Base-by-base conservation (phyloP, 2,113 vertebrate genomes). In the Clinocottus analis region DNA sequence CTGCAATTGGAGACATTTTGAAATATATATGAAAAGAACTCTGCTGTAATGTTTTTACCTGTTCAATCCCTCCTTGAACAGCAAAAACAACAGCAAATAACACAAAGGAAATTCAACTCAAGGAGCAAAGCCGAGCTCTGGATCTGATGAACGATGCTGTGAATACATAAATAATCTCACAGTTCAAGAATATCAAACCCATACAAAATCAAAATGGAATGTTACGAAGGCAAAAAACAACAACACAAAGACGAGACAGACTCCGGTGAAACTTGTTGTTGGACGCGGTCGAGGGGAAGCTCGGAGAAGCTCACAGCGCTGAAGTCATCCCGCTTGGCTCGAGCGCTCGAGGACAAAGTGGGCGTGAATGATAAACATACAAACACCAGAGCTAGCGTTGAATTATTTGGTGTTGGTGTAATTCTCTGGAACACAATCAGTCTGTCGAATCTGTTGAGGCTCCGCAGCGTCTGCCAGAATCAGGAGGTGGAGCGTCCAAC, bases 371-470 rank as follows among this genome's bases (percentile, higher is more conserved):
- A 75, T 76, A 64, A 80, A 84, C 79, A 73, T 41, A 88, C 77
- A 81, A 82, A 85, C 78, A 80, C 47, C 72, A 27, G 39, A 31
- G 12, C 29, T 65, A 60, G 68, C 56, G 62, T 11, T 39, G 82
- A 71, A 83, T 77, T 49, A 79, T 87, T 89, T 82, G 87, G 75
- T 68, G 84, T 82, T 83, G 76, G 59, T 77, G 89, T 86, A 83
- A 86, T 86, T 84, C 75, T 83, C 87, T 89, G 88, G 89, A 88
- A 88, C 86, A 77, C 78, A 74, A 85, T 87, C 74, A 58, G 56
- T 65, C 77, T 61, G 85, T 87, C 79, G 60, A 6, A 33, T 72
- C 31, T 80, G 75, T 67, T 55, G 72, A 82, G 45, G 17, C 49
- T 85, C 76, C 6, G 65, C 77, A 80, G 75, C 16, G 17, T 67